phyloP scores from a whole-genome alignment of 2,797 vertebrate species.

The Halcyon leucocephala region DNA sequence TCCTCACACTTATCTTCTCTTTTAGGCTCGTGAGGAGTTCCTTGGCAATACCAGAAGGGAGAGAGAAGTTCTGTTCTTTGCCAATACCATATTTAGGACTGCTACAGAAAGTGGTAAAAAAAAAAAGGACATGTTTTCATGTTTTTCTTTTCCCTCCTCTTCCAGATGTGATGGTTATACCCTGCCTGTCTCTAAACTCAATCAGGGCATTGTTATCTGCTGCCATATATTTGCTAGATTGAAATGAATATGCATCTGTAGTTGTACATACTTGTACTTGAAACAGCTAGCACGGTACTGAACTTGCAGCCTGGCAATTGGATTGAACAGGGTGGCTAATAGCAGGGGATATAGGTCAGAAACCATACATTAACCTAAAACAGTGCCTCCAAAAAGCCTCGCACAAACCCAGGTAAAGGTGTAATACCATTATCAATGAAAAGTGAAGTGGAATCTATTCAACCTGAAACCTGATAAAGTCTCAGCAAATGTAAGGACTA shows the following conservation, averaged over 20 bases:
- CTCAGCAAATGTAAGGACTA: constrained; percentile 48
- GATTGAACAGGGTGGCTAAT: neutral
- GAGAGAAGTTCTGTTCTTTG: neutral
- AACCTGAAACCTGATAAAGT: constrained; percentile 3
- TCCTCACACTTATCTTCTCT: neutral
- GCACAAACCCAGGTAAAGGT: constrained; percentile 46
- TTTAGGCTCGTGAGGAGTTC: neutral
- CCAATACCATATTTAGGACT: neutral
- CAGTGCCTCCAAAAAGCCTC: neutral
- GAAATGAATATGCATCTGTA: neutral
- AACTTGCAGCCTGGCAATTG: neutral
- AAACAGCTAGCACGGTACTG: neutral
- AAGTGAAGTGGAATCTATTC: neutral
- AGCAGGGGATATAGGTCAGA: neutral
- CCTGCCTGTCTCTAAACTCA: neutral
- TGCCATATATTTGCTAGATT: neutral
- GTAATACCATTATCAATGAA: neutral
- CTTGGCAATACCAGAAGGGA: neutral
- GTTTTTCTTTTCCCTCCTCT: neutral
- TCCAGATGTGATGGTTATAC: neutral
- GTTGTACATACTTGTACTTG: neutral
- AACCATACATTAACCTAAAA: neutral
- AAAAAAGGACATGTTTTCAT: neutral
- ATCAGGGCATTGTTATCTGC: neutral
- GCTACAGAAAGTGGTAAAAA: neutral